Percentiles rank a stretch among this genome's conserved stretches.
These are phyloP conservation scores for Acromyrmex echinatior DNA, from an alignment of 1,140 invertebrate genomes.

Conservation along the genomic window DNA sequence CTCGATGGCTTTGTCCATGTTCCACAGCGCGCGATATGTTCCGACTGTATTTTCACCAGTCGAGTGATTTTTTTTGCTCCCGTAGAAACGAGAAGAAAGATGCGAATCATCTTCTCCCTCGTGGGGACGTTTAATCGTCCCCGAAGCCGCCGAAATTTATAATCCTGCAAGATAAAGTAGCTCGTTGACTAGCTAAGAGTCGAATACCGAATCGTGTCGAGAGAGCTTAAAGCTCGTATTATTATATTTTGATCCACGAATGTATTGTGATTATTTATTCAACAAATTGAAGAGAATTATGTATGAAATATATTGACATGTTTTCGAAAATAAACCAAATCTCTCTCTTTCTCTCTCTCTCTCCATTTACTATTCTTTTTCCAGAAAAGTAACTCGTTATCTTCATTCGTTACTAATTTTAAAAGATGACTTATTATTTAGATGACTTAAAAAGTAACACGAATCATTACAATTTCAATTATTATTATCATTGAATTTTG, in stretches of 20 bases:
- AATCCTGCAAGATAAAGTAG: constrained; percentile 46
- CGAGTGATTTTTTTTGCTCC: constrained; percentile 71
- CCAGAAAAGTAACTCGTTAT: no score
- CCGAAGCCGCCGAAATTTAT: constrained; percentile 68
- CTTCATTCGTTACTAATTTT: no score
- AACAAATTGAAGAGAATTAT: not conserved
- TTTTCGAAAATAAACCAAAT: not conserved
- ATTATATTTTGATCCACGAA: not conserved
- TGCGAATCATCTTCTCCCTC: constrained; percentile 34
- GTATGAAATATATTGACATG: not conserved
- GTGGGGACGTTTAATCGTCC: constrained; percentile 68
- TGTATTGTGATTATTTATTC: not conserved
- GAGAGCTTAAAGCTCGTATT: not conserved
- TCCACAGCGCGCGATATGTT: constrained; percentile 50
- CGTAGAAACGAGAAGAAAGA: constrained; percentile 60
- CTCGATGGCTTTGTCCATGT: constrained; percentile 69
- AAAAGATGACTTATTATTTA: no score
- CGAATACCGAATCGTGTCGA: not conserved
- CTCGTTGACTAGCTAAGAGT: constrained; percentile 37
- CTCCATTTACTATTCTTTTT: no score
- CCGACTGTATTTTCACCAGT: constrained; percentile 67
- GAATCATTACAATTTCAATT: no score
- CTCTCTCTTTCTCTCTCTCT: not conserved
- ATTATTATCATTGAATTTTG: no score
- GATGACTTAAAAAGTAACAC: no score